A percentile compares a stretch with the other conserved stretches of the same genome.
Evolutionary conservation across 2,797 vertebrate genomes (phyloP).

Genomic region (Notamacropus eugenii): DNA sequence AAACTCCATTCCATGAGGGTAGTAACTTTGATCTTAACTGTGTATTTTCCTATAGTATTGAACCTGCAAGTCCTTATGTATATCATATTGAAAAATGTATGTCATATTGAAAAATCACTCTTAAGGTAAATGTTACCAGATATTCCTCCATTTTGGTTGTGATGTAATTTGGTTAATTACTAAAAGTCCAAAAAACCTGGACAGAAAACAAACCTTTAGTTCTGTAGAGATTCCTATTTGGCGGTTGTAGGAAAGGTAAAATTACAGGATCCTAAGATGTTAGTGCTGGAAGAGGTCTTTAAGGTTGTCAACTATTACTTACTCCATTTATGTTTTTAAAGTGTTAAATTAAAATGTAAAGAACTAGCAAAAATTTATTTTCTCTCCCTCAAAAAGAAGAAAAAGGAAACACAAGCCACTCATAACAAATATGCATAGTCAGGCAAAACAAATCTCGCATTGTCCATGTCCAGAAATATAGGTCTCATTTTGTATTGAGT

Average conservation of each 20-base stretch:
- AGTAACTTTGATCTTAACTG: background rate
- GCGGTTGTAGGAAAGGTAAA: background rate
- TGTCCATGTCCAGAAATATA: background rate
- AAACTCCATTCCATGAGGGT: background rate
- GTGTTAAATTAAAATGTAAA: background rate
- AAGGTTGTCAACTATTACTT: background rate
- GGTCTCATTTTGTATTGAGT: background rate
- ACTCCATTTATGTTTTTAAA: background rate
- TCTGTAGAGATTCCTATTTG: background rate
- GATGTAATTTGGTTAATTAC: background rate
- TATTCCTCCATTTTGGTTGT: background rate
- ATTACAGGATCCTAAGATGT: background rate
- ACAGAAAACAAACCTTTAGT: background rate
- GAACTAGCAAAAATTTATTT: background rate
- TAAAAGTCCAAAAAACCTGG: background rate
- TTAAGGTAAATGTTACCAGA: background rate
- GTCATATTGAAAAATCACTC: background rate
- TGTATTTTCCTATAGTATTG: background rate
- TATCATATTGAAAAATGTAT: background rate
- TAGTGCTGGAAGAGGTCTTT: background rate
- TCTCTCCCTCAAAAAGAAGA: background rate
- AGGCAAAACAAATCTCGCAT: background rate
- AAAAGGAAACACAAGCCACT: background rate
- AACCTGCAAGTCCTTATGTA: background rate
- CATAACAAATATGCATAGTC: background rate